phyloP scores from a whole-genome alignment of 2,888 invertebrate genomes.

The Lymantria dispar region DNA sequence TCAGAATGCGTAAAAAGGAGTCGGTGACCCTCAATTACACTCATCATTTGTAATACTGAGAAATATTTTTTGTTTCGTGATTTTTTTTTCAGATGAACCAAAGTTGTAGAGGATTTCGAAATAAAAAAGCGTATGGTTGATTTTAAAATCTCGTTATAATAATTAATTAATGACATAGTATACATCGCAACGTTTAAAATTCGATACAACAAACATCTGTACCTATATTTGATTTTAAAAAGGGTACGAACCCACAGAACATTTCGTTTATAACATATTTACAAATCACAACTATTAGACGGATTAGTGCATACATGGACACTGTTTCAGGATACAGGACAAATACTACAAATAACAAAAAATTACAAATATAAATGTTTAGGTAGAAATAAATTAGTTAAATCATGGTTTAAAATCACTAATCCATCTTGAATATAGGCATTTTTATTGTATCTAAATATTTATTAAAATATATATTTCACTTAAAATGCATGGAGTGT shows the following conservation, averaged over 20 bases:
- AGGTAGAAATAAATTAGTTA: slow-evolving; percentile 54
- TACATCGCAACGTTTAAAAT: slow-evolving; percentile 65
- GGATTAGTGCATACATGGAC: slow-evolving; percentile 33
- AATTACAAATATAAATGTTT: slow-evolving; percentile 20
- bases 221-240: background rate
- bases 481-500: slow-evolving; percentile 61
- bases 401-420: slow-evolving; percentile 35
- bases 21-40: slow-evolving; percentile 66
- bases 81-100: slow-evolving; percentile 12
- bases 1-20: slow-evolving; percentile 67
- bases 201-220: slow-evolving; percentile 53
- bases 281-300: slow-evolving; percentile 40
- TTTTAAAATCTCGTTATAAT: slow-evolving; percentile 61
- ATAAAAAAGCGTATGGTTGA: slow-evolving; percentile 34
- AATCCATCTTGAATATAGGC: slow-evolving; percentile 50
- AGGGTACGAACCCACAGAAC: slow-evolving; percentile 1
- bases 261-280: slow-evolving; percentile 33
- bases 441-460: slow-evolving; percentile 57
- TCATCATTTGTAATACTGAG: slow-evolving; percentile 41
- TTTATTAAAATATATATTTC: slow-evolving; percentile 46
- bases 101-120: slow-evolving; percentile 7
- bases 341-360: slow-evolving; percentile 26
- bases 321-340: slow-evolving; percentile 22
- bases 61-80: slow-evolving; percentile 26
- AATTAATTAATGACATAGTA: slow-evolving; percentile 60